Evolutionary conservation across 53 echinoderm and acorn worm genomes (phyloP), one percentile per base, ranked within the genome.

Genomic region (Mesocentrotus franciscanus): DNA sequence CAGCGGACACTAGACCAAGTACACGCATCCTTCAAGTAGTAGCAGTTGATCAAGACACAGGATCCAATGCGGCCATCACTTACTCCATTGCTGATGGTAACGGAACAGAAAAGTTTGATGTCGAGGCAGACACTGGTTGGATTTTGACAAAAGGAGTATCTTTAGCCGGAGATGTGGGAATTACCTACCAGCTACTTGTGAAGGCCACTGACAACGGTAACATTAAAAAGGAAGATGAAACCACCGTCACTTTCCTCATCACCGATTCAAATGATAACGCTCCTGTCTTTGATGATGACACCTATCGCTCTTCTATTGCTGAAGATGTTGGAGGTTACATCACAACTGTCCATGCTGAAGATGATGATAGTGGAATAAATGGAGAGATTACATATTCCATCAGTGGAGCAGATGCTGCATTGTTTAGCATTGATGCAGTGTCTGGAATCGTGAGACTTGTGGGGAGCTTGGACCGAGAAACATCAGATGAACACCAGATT

Each of bases 81-180:
- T 99, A 99, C 95, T 95, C 96, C 32, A 95, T 99, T 61, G 78
- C 95, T 71, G 97, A 92, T 68, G 99, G 99, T 20, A 99, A 98
- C 56, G 99, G 99, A n/a, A 96, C 97, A n/a, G 87, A 96, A 27
- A 85, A 95, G 9, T 99, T 99, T 92, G 96, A 96, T 32, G 91
- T 99, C 18, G 98, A 98, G 33, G 90, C 90, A 64, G 95, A 97
- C 17, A 95, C 98, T 56, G 99, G 99, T 39, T 98, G 96, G 98
- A 92, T 99, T 17, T 89, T 62, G 36, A 96, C 96, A 18, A 93
- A 74, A 29, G 81, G 91, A 17, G 71, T 94, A 61, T 89, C 94
- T 49, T 94, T 99, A 29, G 90, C 92, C 71, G 97, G 97, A 33
- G 96, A 96, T 68, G 81, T 96, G 4, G 97, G 95, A 9, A 96